phyloP scores from a whole-genome alignment of 1,140 invertebrate genomes.

The Metopolophium dirhodum region DNA sequence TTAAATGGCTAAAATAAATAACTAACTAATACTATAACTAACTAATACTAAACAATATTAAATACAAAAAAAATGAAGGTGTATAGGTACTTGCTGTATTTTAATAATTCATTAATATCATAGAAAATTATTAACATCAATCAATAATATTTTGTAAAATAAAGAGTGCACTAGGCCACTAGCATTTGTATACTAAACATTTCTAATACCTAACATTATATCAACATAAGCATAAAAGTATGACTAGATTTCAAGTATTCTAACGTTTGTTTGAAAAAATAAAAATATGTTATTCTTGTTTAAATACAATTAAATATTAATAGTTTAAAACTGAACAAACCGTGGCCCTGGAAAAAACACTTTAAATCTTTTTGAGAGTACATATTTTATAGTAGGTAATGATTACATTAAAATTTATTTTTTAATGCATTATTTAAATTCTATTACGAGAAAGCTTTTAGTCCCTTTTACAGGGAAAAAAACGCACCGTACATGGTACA shows the following conservation, averaged over 20 bases:
- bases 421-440: constrained; percentile 11
- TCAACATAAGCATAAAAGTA: not conserved
- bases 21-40: no score
- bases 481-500: not conserved
- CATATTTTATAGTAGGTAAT: not conserved
- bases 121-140: not conserved
- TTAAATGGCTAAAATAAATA: not conserved
- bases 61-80: no score
- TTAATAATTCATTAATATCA: not conserved
- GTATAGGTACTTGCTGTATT: no score
- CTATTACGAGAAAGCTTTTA: not conserved
- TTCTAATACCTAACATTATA: not conserved
- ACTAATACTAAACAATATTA: no score
- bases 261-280: not conserved
- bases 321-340: not conserved
- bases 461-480: not conserved
- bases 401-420: not conserved
- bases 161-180: not conserved
- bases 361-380: not conserved
- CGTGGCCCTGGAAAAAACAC: not conserved
- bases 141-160: not conserved
- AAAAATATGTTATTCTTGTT: not conserved
- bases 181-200: not conserved
- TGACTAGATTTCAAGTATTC: not conserved
- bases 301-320: not conserved